Evolutionary conservation across 2,888 invertebrate genomes (phyloP).

Genomic region (Dynastes tityus): DNA sequence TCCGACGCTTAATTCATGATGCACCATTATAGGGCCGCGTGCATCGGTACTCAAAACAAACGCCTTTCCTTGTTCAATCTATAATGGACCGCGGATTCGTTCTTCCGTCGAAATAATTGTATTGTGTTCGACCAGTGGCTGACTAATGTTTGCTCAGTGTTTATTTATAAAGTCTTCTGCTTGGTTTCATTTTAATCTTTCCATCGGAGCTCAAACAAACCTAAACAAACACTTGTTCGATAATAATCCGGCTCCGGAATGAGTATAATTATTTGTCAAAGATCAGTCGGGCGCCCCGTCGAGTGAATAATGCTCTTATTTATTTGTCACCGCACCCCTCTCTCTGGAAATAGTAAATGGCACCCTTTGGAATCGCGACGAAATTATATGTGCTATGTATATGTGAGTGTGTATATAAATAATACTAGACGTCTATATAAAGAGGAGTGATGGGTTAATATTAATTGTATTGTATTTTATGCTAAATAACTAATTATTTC

Average conservation of each 20-base stretch:
- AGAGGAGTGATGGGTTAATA: slow-evolving; percentile 60
- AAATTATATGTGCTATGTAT: slow-evolving; percentile 30
- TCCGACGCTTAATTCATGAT: too few species aligned
- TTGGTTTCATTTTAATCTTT: slow-evolving; percentile 71
- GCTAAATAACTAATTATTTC: slow-evolving; percentile 66
- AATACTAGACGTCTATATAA: slow-evolving; percentile 8
- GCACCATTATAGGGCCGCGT: not conserved
- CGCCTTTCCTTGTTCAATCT: slow-evolving; percentile 51
- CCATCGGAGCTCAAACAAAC: slow-evolving; percentile 67
- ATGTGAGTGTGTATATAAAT: not conserved
- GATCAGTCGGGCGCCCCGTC: slow-evolving; percentile 61
- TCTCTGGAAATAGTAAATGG: slow-evolving; percentile 48
- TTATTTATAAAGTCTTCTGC: slow-evolving; percentile 68
- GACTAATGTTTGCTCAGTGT: slow-evolving; percentile 61
- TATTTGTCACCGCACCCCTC: slow-evolving; percentile 61
- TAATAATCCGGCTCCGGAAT: slow-evolving; percentile 64
- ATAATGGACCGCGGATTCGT: slow-evolving; percentile 52
- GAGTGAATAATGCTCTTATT: slow-evolving; percentile 60
- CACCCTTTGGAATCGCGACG: slow-evolving; percentile 48
- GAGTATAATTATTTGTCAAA: slow-evolving; percentile 67
- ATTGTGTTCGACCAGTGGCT: slow-evolving; percentile 65
- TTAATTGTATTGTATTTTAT: slow-evolving; percentile 66
- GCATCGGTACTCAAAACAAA: slow-evolving; percentile 20
- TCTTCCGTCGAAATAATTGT: slow-evolving; percentile 64
- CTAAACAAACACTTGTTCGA: slow-evolving; percentile 69